Base-by-base conservation (phyloP, 2,888 invertebrate species). In the Drosophila paracracens region DNA sequence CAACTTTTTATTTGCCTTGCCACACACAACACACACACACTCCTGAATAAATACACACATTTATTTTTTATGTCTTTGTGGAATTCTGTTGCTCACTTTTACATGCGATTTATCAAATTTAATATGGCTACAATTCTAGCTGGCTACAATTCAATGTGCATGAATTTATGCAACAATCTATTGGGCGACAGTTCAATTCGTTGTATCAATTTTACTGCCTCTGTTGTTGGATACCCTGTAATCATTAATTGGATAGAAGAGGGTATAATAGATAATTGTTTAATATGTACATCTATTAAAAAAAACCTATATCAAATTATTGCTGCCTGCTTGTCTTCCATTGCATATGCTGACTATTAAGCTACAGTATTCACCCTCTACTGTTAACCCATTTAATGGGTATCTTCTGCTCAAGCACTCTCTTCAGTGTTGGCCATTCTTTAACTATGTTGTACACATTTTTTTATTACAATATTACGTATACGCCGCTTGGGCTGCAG, bases 81-180 rank as follows among this genome's bases (percentile, higher is more conserved):
- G 67, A 70, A 70, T 67, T 68, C 43, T 36, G 62, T 52, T 52
- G 66, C 70, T 72, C 63, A 77, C 59, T 76, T 72, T 68, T 69
- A 72, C 74, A 74, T 75, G 78, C 88, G 87, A 81, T 86, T 88
- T 73, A 88, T 86, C 78, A 88, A 81, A 84, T 79, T 76, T 75
- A 77, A 68, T 71, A 75, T 66, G 60, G 35, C 60, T 52, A 73
- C 87, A 79, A 82, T 79, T 87, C 75, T 74, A 82, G 85, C 72
- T 75, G 82, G 68, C 21, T 21, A 21, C 89, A 86, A 81, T 83
- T 84, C 78, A 79, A 86, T 75, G 70, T 82, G 67, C 66, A 80
- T 76, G 56, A 76, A 78, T 80, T 80, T 68, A 76, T 78, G 78
- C 72, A 80, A 29, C 81, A 78, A 78, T 68, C 79, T 48, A 66